Evolutionary conservation across 2,113 vertebrate species (phyloP).

Genomic region (Astur gentilis): DNA sequence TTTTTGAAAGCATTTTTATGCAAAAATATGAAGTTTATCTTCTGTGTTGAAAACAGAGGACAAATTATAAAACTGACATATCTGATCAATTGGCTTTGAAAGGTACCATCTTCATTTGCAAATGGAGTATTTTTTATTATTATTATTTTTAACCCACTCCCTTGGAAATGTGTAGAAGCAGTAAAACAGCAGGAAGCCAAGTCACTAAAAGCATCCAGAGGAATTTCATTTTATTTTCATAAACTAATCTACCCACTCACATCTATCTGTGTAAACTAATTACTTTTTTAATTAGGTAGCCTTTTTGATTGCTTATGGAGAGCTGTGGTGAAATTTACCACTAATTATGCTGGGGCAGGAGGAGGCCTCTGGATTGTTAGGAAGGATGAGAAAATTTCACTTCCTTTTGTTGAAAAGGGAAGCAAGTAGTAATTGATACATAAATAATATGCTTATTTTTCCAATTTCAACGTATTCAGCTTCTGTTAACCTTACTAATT

Average conservation of each 20-base stretch:
- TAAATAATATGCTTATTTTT: conserved; percentile 47
- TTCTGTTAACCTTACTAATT: conserved; percentile 47
- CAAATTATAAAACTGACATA: neutral
- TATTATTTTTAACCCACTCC: neutral
- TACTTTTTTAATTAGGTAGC: conserved; percentile 62
- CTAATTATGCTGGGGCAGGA: conserved; percentile 50
- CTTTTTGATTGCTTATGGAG: conserved; percentile 58
- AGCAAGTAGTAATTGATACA: conserved; percentile 34
- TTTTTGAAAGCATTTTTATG: neutral
- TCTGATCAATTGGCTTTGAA: neutral
- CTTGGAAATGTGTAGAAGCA: neutral
- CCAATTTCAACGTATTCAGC: conserved; percentile 19
- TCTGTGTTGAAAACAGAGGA: neutral
- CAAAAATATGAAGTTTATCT: neutral
- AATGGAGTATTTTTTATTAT: neutral
- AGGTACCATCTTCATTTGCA: neutral
- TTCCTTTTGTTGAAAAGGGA: conserved; percentile 43
- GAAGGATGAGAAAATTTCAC: conserved; percentile 43
- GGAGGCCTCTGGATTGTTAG: conserved; percentile 23
- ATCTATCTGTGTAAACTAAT: conserved; percentile 62
- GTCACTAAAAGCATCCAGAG: conserved; percentile 39
- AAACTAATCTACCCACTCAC: conserved; percentile 40
- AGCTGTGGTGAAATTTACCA: conserved; percentile 42
- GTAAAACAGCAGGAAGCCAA: conserved; percentile 4
- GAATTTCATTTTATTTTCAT: conserved; percentile 54